A percentile compares a stretch with the other conserved stretches of the same genome.
Conservation (phyloP, 1,140 invertebrate species). For the Drosophila simulans region DNA sequence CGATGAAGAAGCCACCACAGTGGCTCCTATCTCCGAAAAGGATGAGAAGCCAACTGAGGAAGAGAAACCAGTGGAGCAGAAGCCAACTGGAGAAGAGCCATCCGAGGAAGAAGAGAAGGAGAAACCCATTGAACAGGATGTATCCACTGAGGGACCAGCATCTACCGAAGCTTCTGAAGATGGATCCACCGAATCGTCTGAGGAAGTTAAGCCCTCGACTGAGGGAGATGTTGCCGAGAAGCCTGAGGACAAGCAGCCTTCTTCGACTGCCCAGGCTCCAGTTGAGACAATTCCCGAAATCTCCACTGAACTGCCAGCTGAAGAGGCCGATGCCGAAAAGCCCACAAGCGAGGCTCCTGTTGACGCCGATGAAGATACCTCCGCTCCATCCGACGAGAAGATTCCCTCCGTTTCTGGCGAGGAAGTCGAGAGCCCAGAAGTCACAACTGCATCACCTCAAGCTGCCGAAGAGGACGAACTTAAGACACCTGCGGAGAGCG, state of each 20-base stretch:
- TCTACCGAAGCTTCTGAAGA: constrained; percentile 15
- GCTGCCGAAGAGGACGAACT: constrained; percentile 16
- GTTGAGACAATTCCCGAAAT: constrained; percentile 25
- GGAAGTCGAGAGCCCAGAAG: constrained; percentile 37
- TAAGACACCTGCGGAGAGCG: constrained; percentile 12
- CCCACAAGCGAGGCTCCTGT: constrained; percentile 32
- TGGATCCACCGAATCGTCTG: constrained; percentile 27
- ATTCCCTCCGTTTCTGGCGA: constrained; percentile 25
- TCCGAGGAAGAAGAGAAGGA: constrained; percentile 6
- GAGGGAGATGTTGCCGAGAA: constrained; percentile 4
- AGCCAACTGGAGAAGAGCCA: constrained; percentile 1
- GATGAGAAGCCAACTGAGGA: constrained; percentile 21
- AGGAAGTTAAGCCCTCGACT: constrained; percentile 30
- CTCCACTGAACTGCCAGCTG: constrained; percentile 25
- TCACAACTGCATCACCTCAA: constrained; percentile 20
- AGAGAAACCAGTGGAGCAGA: constrained; percentile 2
- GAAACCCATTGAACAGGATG: constrained; percentile 1
- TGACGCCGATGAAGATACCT: constrained; percentile 8
- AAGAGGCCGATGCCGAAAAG: constrained; percentile 28
- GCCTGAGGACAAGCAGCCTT: constrained; percentile 27
- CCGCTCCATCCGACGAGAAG: constrained; percentile 34
- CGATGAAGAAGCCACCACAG: constrained; percentile 20
- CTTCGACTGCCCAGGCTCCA: constrained; percentile 16
- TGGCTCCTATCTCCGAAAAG: constrained; percentile 16
- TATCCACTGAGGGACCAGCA: background rate